These are phyloP conservation scores for Pseudolaguvia tuberculata DNA, from an alignment of 2,113 vertebrate species.

Conservation along the genomic window DNA sequence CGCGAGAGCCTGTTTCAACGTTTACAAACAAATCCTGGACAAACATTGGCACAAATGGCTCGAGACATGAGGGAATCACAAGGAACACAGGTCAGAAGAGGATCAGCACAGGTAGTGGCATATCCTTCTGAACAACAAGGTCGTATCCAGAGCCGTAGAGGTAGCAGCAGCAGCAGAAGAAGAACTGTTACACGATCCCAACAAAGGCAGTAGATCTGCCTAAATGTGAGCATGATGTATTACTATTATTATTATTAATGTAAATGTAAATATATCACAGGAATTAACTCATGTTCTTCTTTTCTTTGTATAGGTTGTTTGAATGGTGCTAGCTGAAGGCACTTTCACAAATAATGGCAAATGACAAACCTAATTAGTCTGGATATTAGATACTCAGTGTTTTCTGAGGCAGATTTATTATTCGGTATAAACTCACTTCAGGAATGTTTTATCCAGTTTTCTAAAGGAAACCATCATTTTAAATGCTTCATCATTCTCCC, in stretches of 20 bases:
- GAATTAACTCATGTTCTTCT: conserved; percentile 30
- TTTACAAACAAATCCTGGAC: conserved; percentile 76
- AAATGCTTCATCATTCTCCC: conserved; percentile 19
- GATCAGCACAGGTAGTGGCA: conserved; percentile 65
- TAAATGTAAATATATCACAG: not conserved
- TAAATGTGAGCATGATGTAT: conserved; percentile 45
- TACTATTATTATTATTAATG: not conserved
- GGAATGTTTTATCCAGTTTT: conserved; percentile 9
- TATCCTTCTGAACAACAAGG: conserved; percentile 66
- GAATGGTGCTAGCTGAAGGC: conserved; percentile 39
- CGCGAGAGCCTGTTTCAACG: conserved; percentile 87
- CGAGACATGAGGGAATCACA: conserved; percentile 75
- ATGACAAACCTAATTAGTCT: conserved; percentile 40
- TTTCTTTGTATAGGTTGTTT: conserved; percentile 44
- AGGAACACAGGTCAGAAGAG: conserved; percentile 62
- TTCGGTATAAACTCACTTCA: conserved; percentile 20
- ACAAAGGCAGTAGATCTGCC: conserved; percentile 57
- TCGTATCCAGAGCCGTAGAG: conserved; percentile 58
- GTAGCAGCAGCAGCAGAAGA: conserved; percentile 57
- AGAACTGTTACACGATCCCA: conserved; percentile 53
- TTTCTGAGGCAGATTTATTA: conserved; percentile 28
- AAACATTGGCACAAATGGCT: conserved; percentile 80
- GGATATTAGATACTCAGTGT: conserved; percentile 52
- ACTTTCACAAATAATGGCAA: conserved; percentile 44
- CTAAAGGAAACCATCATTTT: conserved; percentile 22